Conservation (phyloP, 2,888 invertebrate genomes). For the Agriopis marginaria region DNA sequence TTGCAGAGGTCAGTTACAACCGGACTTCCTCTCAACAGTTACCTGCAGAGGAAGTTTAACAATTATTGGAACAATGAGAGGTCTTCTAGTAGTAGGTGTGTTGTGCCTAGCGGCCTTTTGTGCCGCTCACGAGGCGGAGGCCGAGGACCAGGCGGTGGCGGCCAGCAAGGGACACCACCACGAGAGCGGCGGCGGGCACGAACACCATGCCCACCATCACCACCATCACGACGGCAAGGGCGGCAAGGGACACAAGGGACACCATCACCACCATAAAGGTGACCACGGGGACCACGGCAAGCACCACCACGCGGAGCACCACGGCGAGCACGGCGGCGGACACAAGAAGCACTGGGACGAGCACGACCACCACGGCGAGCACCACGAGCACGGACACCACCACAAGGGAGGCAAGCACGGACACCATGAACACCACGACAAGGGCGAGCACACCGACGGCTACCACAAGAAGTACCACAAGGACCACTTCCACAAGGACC, state of each 20-base stretch:
- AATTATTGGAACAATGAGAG: conserved; percentile 64
- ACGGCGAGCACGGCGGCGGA: conserved; percentile 91
- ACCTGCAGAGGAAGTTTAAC: conserved; percentile 50
- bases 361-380: conserved; percentile 90
- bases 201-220: conserved; percentile 89
- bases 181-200: conserved; percentile 89
- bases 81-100: conserved; percentile 68
- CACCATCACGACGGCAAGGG: conserved; percentile 91
- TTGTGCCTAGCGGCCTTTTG: conserved; percentile 73
- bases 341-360: conserved; percentile 93
- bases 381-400: conserved; percentile 91
- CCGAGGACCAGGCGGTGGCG: conserved; percentile 76
- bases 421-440: conserved; percentile 94
- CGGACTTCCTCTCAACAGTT: conserved; percentile 71
- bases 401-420: conserved; percentile 93
- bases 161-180: conserved; percentile 82
- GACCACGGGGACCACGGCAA: conserved; percentile 92
- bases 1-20: conserved; percentile 74
- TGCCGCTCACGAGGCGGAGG: conserved; percentile 60
- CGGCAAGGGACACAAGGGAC: conserved; percentile 91
- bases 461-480: conserved; percentile 95
- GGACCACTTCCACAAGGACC: conserved; percentile 95
- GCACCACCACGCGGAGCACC: conserved; percentile 90
- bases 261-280: conserved; percentile 92
- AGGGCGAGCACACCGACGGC: conserved; percentile 92